phyloP scores from a whole-genome alignment of 2,797 vertebrate species.

The Galagoides demidoff region DNA sequence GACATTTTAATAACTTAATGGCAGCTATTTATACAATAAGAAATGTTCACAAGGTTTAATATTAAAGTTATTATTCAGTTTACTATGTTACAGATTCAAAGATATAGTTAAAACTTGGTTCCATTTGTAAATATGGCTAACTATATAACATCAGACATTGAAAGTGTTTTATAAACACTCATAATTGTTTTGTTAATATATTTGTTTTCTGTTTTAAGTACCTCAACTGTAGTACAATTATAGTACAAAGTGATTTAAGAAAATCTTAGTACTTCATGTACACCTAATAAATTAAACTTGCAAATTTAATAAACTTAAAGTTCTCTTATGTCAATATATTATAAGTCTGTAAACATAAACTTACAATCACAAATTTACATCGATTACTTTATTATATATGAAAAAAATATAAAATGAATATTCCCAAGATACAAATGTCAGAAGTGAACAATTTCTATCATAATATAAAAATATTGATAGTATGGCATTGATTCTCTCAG shows the following conservation, averaged over 20 bases:
- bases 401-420: conserved; percentile 19
- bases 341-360: not conserved
- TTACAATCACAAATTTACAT: conserved; percentile 2
- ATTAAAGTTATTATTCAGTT: conserved; percentile 4
- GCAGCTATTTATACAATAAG: not conserved
- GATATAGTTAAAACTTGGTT: not conserved
- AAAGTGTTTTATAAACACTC: conserved; percentile 20
- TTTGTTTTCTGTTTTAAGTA: not conserved
- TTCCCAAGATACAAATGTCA: not conserved
- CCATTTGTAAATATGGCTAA: not conserved
- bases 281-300: not conserved
- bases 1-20: not conserved
- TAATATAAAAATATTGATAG: not conserved
- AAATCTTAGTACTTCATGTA: not conserved
- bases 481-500: not conserved
- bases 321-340: not conserved
- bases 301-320: not conserved
- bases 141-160: not conserved
- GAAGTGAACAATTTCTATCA: not conserved
- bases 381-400: not conserved
- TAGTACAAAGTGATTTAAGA: not conserved
- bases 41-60: not conserved
- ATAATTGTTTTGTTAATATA: not conserved
- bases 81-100: not conserved
- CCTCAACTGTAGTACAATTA: not conserved